Conservation (phyloP, 2,113 vertebrate genomes). For the Hyla sarda region DNA sequence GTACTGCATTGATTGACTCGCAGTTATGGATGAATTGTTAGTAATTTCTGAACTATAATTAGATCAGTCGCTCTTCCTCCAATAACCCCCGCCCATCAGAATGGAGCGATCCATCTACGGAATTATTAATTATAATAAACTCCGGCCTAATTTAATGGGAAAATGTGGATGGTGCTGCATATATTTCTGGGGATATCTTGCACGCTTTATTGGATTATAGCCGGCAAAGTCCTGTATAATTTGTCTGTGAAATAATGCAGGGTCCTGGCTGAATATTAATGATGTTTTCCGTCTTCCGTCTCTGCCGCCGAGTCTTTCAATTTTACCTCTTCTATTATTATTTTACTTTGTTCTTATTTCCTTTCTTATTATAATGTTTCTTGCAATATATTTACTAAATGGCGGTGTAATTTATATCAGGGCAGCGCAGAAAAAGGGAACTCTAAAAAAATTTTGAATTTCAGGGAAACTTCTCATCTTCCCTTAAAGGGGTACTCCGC, state of each 20-base stretch:
- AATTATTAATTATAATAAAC: constrained; percentile 10
- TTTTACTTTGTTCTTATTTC: neutral
- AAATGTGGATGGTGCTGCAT: neutral
- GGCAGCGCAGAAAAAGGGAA: too few species aligned
- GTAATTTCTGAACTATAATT: too few species aligned
- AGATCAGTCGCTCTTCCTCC: neutral
- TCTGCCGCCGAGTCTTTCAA: neutral
- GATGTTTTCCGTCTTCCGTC: too few species aligned
- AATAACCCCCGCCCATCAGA: neutral
- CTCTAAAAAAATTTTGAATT: too few species aligned
- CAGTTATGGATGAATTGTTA: neutral
- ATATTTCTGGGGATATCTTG: neutral
- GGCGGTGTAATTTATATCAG: neutral
- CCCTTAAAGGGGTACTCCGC: too few species aligned
- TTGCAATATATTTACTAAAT: neutral
- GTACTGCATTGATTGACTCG: neutral
- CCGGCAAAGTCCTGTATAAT: constrained; percentile 24
- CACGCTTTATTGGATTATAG: constrained; percentile 20
- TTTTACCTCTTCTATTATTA: neutral
- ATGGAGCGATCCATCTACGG: neutral
- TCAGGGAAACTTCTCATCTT: too few species aligned
- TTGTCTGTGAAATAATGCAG: constrained; percentile 3
- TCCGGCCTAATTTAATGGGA: neutral
- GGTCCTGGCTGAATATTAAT: constrained; percentile 7
- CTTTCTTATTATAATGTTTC: neutral